Evolutionary conservation across 2,888 invertebrate species (phyloP).

Genomic region (Microctonus brassicae): DNA sequence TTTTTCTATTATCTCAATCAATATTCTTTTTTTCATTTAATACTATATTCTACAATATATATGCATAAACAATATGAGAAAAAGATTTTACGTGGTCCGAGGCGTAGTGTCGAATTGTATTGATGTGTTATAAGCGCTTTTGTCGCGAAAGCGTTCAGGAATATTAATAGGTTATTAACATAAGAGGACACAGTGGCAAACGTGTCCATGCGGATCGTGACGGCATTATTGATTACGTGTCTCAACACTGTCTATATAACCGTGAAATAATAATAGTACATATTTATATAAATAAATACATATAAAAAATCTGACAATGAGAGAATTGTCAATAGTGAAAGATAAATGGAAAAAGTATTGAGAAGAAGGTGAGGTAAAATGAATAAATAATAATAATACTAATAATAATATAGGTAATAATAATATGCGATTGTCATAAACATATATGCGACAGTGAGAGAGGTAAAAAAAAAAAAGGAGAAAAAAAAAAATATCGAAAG

Average conservation of each 20-base stretch:
- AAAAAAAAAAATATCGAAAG: conserved; percentile 45
- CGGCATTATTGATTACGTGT: conserved; percentile 63
- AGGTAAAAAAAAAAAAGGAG: conserved; percentile 48
- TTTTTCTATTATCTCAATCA: background rate
- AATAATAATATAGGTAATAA: conserved; percentile 27
- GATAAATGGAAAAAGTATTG: conserved; percentile 28
- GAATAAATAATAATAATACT: conserved; percentile 13
- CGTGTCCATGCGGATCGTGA: conserved; percentile 64
- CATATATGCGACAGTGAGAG: conserved; percentile 39
- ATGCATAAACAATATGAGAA: conserved; percentile 35
- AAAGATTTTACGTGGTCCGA: conserved; percentile 18
- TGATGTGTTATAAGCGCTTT: conserved; percentile 29
- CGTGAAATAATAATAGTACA: conserved; percentile 23
- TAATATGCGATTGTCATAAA: background rate
- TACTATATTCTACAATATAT: conserved; percentile 24
- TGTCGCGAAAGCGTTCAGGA: conserved; percentile 51
- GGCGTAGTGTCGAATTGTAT: conserved; percentile 35
- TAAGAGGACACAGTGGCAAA: conserved; percentile 62
- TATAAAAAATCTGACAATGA: conserved; percentile 26
- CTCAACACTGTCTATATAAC: conserved; percentile 49
- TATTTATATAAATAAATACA: background rate
- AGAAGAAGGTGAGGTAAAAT: conserved; percentile 10
- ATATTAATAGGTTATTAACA: conserved; percentile 67
- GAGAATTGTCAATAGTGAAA: conserved; percentile 38
- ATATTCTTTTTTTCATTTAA: background rate